Base-by-base conservation (phyloP, 2,888 invertebrate genomes). In the Danaus chrysippus region DNA sequence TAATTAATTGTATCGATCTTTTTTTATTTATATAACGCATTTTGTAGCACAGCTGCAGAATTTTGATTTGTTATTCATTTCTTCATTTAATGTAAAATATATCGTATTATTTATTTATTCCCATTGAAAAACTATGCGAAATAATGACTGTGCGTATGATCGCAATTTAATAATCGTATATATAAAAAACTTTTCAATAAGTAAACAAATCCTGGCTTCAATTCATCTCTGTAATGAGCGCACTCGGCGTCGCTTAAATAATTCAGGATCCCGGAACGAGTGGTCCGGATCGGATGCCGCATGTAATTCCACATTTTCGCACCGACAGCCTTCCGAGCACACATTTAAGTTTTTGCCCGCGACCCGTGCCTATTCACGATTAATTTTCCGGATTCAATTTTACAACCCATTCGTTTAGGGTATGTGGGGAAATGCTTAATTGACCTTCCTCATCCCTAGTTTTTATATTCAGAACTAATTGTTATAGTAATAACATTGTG, bases 341-440 rank as follows among this genome's bases (percentile, higher is more conserved):
- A 77, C 82, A 84, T 86, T 86, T 77, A 86, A 86, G 83, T 89
- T 89, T 88, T 87, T 87, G 79, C 78, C 72, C 71, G 70, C 74
- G 67, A 73, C 68, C 74, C 71, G 69, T 72, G 75, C 81, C 79
- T 79, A 81, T 84, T 83, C 79, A 77, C 77, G 80, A 81, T 81
- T 85, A 83, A 87, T 87, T 86, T 83, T 76, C 80, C 78, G 72
- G 84, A 85, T 86, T 82, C 81, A 82, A 85, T 84, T 83, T 77
- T 79, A 74, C 76, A 80, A 82, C 76, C 83, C 79, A 81, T 82
- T 84, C 82, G 83, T 82, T 81, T 76, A 76, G 77, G 73, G 78
- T 81, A 80, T 74, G 79, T 79, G 78, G 75, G 74, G 76, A 78
- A 86, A 85, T 84, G 83, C 81, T 84, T 83, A 78, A 73, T 77